Evolutionary conservation across 35 echinoderm and acorn worm species (phyloP), one percentile per base, ranked within the genome.

Genomic region (Apostichopus japonicus): DNA sequence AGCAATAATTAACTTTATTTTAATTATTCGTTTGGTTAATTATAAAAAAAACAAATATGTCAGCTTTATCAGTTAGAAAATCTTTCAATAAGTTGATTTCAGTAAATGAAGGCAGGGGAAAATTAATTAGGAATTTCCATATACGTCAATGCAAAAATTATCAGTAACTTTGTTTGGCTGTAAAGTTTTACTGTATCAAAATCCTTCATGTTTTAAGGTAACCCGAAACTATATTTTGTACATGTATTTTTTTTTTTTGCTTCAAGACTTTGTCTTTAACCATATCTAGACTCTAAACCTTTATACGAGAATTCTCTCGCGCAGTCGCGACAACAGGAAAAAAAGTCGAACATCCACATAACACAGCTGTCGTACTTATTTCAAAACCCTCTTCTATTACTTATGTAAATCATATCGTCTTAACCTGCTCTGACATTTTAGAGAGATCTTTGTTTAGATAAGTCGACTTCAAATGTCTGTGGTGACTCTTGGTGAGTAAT

Each of bases 331-430:
- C 11, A 19, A 15, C 63, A 67, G 16, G 61, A 65, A 15, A 67
- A 19, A 67, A 67, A 67, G 19, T 67, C 63, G 63, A 67, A 67
- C 63, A 67, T 67, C 63, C 19, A 67, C 11, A 8, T 17, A 55
- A 52, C 79, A 83, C 79, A 83, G 79, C 79, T 83, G 79, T 83
- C 79, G 79, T 44, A 44, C 54, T 55, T 54, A 83, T 83, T 83
- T 83, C 15, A 83, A 44, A 53, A 55, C 79, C 33, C 19, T 67
- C n/a, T n/a, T 83, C 79, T 24, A 83, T 83, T 54, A 83, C 79
- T 83, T 83, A 83, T 83, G 79, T 83, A 83, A 83, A 83, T 83
- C 79, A 83, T 83, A 83, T 83, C 44, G 33, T 5, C 79, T 83
- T 83, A 83, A 83, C 54, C n/a, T 54, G 44, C 33, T 52, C 25